Evolutionary conservation across 1,140 invertebrate genomes (phyloP).

Genomic region (Lepidurus packardi): DNA sequence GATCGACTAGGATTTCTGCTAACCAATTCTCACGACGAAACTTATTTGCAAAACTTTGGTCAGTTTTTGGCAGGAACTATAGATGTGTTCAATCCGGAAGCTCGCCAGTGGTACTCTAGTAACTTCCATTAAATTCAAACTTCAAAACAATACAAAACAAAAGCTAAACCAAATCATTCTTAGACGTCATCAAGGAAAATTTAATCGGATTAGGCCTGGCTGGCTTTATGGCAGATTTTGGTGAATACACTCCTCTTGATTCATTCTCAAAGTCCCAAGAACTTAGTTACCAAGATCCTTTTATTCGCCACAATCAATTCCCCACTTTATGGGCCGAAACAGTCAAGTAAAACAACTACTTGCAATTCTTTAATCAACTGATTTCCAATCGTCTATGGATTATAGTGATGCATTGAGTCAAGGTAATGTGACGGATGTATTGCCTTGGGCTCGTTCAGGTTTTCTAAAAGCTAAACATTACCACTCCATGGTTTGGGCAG

Average conservation of each 20-base stretch:
- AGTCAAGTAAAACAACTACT: constrained; percentile 25
- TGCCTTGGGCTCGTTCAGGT: constrained; percentile 45
- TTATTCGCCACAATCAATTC: constrained; percentile 35
- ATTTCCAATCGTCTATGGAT: not conserved
- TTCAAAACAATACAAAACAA: not conserved
- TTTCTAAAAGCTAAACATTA: constrained; percentile 41
- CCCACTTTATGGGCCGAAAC: constrained; percentile 35
- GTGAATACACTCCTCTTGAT: constrained; percentile 45
- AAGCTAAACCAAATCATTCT: constrained; percentile 15
- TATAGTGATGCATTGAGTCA: constrained; percentile 42
- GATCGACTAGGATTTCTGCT: constrained; percentile 42
- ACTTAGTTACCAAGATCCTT: not conserved
- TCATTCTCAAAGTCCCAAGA: constrained; percentile 39
- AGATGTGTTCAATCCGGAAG: constrained; percentile 43
- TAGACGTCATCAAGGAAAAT: constrained; percentile 43
- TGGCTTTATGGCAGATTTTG: constrained; percentile 50
- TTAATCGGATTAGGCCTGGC: constrained; percentile 44
- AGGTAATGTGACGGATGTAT: constrained; percentile 39
- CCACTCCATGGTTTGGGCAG: constrained; percentile 45
- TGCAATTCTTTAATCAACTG: not conserved
- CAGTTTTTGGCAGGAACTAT: constrained; percentile 45
- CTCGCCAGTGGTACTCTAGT: constrained; percentile 46
- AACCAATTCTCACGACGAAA: constrained; percentile 38
- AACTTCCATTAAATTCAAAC: not conserved
- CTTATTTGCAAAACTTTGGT: constrained; percentile 44